These are phyloP conservation scores for Wiebesia pumilae DNA, from an alignment of 1,140 invertebrate species.

Conservation along the genomic window DNA sequence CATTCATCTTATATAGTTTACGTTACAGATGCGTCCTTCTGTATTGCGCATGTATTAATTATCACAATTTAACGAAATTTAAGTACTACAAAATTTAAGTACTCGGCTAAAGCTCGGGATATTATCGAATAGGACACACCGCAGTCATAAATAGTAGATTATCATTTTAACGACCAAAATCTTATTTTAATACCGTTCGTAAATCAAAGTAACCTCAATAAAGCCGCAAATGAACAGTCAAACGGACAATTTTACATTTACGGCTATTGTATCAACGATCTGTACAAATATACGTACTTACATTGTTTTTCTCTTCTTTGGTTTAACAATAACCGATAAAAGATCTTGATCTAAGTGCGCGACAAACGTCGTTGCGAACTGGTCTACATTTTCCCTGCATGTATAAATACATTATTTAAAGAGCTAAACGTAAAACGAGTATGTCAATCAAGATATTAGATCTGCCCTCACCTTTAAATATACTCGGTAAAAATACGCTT, in stretches of 20 bases:
- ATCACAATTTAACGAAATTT: slow-evolving; percentile 1
- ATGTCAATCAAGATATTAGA: background rate
- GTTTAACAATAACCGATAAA: background rate
- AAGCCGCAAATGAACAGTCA: background rate
- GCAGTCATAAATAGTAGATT: background rate
- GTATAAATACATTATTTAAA: too few relatives aligned
- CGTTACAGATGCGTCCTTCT: background rate
- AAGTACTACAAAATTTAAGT: background rate
- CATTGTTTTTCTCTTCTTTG: background rate
- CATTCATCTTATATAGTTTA: background rate
- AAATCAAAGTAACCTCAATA: background rate
- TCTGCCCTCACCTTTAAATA: background rate
- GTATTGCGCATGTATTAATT: background rate
- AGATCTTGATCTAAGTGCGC: background rate
- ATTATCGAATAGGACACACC: background rate
- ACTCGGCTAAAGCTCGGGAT: background rate
- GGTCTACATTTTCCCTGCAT: background rate
- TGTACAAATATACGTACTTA: background rate
- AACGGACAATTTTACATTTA: background rate
- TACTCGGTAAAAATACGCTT: background rate
- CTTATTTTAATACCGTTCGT: background rate
- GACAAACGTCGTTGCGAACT: too few relatives aligned
- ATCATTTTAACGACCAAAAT: background rate
- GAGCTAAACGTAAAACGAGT: background rate
- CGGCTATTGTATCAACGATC: background rate